Evolutionary conservation across 2,888 invertebrate species (phyloP), one percentile per base, ranked within the genome.

Genomic region (Erebia palarica): DNA sequence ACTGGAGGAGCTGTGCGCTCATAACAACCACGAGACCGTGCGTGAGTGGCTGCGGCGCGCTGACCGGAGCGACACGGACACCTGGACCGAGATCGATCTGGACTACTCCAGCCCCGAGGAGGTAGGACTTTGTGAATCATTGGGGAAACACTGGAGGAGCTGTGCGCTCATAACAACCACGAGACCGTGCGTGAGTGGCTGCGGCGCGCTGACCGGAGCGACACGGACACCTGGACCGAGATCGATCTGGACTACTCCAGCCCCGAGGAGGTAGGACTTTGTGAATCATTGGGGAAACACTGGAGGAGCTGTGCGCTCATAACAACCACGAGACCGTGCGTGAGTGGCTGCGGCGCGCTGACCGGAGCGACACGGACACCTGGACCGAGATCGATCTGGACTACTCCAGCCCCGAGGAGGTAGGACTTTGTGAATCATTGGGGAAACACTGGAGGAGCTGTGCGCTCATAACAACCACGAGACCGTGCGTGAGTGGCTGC

Each of bases 341-440:
- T 10, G 90, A 91, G 81, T 91, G 92, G 92, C 82, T 92, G 75
- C 79, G 90, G 0, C 77, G 87, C 0, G 87, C 85, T 0, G 80
- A 80, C 67, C 78, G 80, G 59, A 85, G 78, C 3, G 86, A 84
- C 75, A 88, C 93, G 66, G 95, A 95, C 78, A 95, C 95, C 72
- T 96, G 96, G 96, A 96, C 96, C 0, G 96, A 96, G 86, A 96
- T 96, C 69, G 96, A 95, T 84, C 86, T 96, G 79, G 95, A 95
- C 74, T 95, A 95, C 82, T 96, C 95, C 21, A 95, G 95, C 77
- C 95, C 96, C 0, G 95, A 95, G 70, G 95, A 95, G 81, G 88
- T 94, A 3, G 9, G n/a, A 16, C 16, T 53, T 16, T n/a, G n/a
- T n/a, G n/a, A n/a, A n/a, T n/a, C n/a, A n/a, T n/a, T n/a, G n/a